A percentile compares a stretch with the other conserved stretches of the same genome.
Evolutionary conservation across 1,140 invertebrate species (phyloP).

Genomic region (Steinernema khuongi): DNA sequence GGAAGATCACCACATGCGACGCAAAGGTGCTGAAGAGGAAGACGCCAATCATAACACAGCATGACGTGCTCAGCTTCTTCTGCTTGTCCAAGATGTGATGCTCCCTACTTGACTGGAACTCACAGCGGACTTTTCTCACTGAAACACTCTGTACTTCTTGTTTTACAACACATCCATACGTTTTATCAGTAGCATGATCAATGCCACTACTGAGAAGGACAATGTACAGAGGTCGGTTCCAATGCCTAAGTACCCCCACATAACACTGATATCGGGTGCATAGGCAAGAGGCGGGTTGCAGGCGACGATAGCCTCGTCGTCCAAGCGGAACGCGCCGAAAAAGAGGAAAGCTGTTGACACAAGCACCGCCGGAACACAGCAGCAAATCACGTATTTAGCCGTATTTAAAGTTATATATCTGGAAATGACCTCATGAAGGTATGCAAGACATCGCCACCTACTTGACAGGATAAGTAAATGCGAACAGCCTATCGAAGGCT

Average conservation of each 20-base stretch:
- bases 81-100: background rate
- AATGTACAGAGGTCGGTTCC: background rate
- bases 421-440: too few species aligned
- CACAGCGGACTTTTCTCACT: too few species aligned
- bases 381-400: background rate
- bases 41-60: background rate
- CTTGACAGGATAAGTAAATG: background rate
- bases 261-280: background rate
- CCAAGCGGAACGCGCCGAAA: background rate
- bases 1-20: background rate
- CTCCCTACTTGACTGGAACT: too few species aligned
- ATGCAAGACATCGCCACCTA: too few species aligned
- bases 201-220: background rate
- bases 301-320: background rate
- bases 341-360: background rate
- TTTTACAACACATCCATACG: too few species aligned
- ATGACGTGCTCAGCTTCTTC: background rate
- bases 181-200: background rate
- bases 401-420: background rate
- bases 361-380: background rate
- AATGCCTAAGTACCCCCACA: background rate
- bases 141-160: too few species aligned
- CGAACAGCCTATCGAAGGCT: background rate
- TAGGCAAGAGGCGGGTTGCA: background rate
- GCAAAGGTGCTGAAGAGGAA: background rate